These are phyloP conservation scores for Cepaea hortensis DNA, from an alignment of 2,888 invertebrate species.

Conservation along the genomic window DNA sequence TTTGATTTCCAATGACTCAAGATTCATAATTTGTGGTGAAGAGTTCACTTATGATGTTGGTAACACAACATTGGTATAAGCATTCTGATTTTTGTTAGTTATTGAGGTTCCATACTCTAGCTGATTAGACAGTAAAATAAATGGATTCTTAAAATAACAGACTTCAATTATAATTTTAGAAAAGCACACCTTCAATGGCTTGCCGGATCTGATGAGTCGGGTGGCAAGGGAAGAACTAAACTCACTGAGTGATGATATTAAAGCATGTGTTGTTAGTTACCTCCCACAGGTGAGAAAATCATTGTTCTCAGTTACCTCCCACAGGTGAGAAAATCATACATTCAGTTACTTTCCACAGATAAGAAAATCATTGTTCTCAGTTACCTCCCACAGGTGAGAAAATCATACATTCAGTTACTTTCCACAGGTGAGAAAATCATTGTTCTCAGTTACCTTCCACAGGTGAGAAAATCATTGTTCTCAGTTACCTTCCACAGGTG, in stretches of 20 bases:
- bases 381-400: too few species aligned
- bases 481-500: constrained; percentile 80
- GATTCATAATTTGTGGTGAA: too few species aligned
- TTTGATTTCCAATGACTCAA: too few species aligned
- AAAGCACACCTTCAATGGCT: constrained; percentile 83
- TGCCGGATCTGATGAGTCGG: constrained; percentile 85
- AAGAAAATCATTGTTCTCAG: not conserved
- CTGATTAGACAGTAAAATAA: not conserved
- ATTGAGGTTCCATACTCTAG: not conserved
- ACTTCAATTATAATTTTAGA: constrained; percentile 77
- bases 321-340: too few species aligned
- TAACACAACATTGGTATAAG: too few species aligned
- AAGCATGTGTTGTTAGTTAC: constrained; percentile 77
- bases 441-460: not conserved
- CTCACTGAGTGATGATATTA: constrained; percentile 79
- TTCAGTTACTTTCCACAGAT: constrained; percentile 80
- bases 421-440: constrained; percentile 78
- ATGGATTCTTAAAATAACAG: not conserved
- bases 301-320: not conserved
- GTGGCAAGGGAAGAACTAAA: constrained; percentile 84
- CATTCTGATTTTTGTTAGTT: too few species aligned
- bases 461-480: constrained; percentile 59
- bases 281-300: constrained; percentile 78
- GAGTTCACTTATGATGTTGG: too few species aligned
- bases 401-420: constrained; percentile 72